These are phyloP conservation scores for Crenuchus spilurus DNA, from an alignment of 2,797 vertebrate species.

Conservation along the genomic window DNA sequence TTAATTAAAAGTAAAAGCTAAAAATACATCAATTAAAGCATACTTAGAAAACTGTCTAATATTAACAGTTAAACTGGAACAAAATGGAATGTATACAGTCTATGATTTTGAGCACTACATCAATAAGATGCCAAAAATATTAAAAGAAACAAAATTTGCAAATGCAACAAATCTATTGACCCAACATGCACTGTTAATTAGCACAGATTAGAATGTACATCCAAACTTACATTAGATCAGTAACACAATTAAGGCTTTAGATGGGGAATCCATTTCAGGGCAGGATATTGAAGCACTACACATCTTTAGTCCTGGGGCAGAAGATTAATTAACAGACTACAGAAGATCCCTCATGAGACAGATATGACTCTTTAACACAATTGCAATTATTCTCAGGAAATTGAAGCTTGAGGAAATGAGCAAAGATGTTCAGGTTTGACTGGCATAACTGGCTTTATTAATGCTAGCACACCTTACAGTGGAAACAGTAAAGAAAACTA, in stretches of 20 bases:
- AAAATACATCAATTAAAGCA: neutral
- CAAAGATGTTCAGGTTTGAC: neutral
- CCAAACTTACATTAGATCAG: conserved; percentile 23
- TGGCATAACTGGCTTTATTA: conserved; percentile 21
- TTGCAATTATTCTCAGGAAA: conserved; percentile 27
- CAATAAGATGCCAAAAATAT: too few relatives aligned
- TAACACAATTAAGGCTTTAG: conserved; percentile 43
- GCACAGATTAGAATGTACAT: conserved; percentile 54
- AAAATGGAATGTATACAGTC: too few relatives aligned
- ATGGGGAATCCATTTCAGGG: conserved; percentile 37
- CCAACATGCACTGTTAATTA: conserved; percentile 37
- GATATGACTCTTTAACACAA: conserved; percentile 36
- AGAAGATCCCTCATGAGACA: conserved; percentile 9
- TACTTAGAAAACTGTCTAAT: too few relatives aligned
- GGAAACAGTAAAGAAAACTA: neutral
- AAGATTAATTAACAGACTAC: conserved; percentile 46
- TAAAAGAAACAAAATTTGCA: neutral
- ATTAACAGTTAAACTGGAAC: too few relatives aligned
- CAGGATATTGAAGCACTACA: conserved; percentile 21
- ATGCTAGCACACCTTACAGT: conserved; percentile 8
- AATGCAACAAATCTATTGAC: neutral
- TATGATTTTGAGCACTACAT: too few relatives aligned
- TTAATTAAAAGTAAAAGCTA: neutral
- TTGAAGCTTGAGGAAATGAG: neutral
- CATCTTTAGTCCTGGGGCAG: conserved; percentile 33